phyloP scores from a whole-genome alignment of 2,888 invertebrate species.

The Strigamia maritima region DNA sequence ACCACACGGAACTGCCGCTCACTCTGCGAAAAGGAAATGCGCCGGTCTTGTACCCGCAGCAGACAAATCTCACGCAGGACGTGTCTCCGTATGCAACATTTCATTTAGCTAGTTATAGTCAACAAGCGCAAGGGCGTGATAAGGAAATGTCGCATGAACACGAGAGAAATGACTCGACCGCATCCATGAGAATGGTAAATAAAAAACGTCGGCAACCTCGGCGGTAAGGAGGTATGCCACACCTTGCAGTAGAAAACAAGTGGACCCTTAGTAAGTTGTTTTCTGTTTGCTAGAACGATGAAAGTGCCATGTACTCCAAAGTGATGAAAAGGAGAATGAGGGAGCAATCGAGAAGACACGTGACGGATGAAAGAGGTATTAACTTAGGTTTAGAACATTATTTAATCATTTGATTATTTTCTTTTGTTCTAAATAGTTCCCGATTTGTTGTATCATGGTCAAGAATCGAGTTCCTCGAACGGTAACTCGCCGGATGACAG shows the following conservation, averaged over 20 bases:
- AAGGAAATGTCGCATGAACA: not conserved
- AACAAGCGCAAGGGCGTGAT: not conserved
- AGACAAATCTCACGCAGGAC: constrained; percentile 7
- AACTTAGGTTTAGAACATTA: not conserved
- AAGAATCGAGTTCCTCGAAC: constrained; percentile 41
- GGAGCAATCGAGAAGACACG: not conserved
- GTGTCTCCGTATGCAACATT: constrained; percentile 40
- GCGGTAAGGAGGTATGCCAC: constrained; percentile 17
- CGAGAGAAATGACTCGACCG: not conserved
- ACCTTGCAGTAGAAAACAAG: no score
- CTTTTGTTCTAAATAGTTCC: constrained; percentile 35
- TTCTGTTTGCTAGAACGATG: not conserved
- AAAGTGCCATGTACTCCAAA: not conserved
- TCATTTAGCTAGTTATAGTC: constrained; percentile 37
- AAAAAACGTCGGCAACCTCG: constrained; percentile 23
- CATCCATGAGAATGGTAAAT: constrained; percentile 11
- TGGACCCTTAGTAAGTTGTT: no score
- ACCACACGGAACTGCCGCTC: not conserved
- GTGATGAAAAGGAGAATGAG: not conserved
- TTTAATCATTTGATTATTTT: not conserved
- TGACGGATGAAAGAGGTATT: not conserved
- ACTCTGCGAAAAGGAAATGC: not conserved
- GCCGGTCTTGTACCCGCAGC: not conserved
- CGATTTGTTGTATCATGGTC: constrained; percentile 41
- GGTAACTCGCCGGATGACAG: constrained; percentile 20